phyloP scores from a whole-genome alignment of 2,797 vertebrate genomes.

The Perodicticus potto region DNA sequence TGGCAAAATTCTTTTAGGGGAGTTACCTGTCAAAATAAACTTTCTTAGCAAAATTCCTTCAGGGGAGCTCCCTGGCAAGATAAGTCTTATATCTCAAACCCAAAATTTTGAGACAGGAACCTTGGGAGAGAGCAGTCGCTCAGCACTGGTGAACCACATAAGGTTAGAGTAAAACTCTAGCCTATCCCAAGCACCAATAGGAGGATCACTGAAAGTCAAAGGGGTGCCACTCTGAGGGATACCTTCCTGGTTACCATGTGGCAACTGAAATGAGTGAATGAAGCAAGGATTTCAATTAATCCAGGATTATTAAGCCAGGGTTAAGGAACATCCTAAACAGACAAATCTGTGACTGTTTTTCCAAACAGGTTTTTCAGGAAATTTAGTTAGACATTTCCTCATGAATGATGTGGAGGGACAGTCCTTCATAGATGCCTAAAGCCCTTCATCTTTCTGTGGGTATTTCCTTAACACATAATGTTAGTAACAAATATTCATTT shows the following conservation, averaged over 20 bases:
- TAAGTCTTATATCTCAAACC: neutral
- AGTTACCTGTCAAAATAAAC: too few relatives aligned
- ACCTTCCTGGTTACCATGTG: too few relatives aligned
- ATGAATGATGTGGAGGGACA: neutral
- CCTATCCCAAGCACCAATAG: neutral
- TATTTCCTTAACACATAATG: too few relatives aligned
- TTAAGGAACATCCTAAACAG: too few relatives aligned
- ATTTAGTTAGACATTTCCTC: neutral
- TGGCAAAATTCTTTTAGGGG: too few relatives aligned
- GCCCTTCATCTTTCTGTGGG: too few relatives aligned
- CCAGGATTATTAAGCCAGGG: too few relatives aligned
- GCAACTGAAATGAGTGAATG: too few relatives aligned
- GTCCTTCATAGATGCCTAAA: neutral
- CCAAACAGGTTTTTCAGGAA: neutral
- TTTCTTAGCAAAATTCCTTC: too few relatives aligned
- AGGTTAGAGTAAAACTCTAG: neutral
- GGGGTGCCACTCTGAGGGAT: neutral
- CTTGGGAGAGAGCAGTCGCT: neutral
- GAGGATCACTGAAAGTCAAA: neutral
- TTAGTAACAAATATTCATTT: too few relatives aligned
- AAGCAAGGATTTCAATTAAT: too few relatives aligned
- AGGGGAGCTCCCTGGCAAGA: neutral
- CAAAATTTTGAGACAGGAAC: neutral
- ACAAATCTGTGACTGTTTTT: too few relatives aligned
- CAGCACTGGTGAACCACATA: neutral